phyloP scores from a whole-genome alignment of 2,888 invertebrate species.

The Lucinisca nassula region DNA sequence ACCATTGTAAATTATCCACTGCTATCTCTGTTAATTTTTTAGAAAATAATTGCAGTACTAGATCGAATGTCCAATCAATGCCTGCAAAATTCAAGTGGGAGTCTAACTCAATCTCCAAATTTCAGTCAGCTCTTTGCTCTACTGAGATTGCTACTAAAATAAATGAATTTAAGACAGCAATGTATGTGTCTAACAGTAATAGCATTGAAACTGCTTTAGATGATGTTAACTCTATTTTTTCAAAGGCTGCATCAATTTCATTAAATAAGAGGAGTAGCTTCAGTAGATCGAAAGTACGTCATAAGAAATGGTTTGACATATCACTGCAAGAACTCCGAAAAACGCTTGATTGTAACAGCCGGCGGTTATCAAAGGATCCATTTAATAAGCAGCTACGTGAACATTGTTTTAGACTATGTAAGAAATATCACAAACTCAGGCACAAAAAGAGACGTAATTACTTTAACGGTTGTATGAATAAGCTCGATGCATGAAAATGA shows the following conservation, averaged over 20 bases:
- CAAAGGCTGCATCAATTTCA: background rate
- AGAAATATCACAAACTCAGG: background rate
- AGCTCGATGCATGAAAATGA: conserved; percentile 5
- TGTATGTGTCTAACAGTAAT: background rate
- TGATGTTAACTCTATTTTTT: background rate
- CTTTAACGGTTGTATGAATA: background rate
- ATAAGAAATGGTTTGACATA: background rate
- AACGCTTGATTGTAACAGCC: background rate
- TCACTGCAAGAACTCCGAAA: background rate
- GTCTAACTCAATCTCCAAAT: background rate
- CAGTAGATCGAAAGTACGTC: background rate
- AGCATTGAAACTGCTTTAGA: background rate
- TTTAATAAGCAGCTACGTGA: background rate
- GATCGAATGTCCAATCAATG: background rate
- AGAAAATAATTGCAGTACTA: background rate
- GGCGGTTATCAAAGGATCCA: background rate
- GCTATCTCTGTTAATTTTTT: background rate
- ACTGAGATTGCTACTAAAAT: background rate
- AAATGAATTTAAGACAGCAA: background rate
- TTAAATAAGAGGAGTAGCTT: background rate
- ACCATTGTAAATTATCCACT: background rate
- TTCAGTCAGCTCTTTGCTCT: background rate
- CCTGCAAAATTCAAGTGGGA: background rate
- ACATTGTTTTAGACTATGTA: background rate
- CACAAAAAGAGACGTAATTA: background rate